These are phyloP conservation scores for Apotomis turbidana DNA, from an alignment of 2,888 invertebrate genomes.

Conservation along the genomic window DNA sequence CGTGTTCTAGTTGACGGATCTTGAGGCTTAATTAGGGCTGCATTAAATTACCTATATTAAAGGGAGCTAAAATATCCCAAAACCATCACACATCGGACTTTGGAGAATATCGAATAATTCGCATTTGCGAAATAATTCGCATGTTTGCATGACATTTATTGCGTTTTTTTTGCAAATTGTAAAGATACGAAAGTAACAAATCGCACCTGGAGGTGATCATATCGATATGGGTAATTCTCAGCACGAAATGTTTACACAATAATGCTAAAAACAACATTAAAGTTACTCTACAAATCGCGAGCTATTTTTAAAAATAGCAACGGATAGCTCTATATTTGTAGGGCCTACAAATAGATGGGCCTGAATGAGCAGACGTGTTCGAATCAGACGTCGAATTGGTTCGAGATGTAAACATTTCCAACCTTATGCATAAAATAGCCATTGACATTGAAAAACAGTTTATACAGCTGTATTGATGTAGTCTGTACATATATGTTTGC, in stretches of 20 bases:
- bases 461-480: too few species aligned
- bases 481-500: too few species aligned
- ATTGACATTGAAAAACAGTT: too few species aligned
- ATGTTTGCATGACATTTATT: too few species aligned
- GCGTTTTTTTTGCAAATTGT: too few species aligned
- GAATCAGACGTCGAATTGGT: conserved; percentile 3
- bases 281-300: conserved; percentile 17
- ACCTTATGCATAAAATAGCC: background rate
- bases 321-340: conserved; percentile 21
- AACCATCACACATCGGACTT: too few species aligned
- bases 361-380: conserved; percentile 14
- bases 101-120: too few species aligned
- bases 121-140: too few species aligned
- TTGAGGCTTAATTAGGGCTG: too few species aligned
- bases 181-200: background rate
- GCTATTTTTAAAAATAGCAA: conserved; percentile 26
- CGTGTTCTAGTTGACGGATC: too few species aligned
- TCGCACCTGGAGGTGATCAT: conserved; percentile 1
- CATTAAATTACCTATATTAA: too few species aligned
- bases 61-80: too few species aligned
- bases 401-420: conserved; percentile 2
- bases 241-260: conserved; percentile 4
- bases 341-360: conserved; percentile 23
- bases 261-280: conserved; percentile 19
- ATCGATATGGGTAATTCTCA: conserved; percentile 13